Conservation (phyloP, 2,888 invertebrate species). For the Lordiphosa fenestrarum region DNA sequence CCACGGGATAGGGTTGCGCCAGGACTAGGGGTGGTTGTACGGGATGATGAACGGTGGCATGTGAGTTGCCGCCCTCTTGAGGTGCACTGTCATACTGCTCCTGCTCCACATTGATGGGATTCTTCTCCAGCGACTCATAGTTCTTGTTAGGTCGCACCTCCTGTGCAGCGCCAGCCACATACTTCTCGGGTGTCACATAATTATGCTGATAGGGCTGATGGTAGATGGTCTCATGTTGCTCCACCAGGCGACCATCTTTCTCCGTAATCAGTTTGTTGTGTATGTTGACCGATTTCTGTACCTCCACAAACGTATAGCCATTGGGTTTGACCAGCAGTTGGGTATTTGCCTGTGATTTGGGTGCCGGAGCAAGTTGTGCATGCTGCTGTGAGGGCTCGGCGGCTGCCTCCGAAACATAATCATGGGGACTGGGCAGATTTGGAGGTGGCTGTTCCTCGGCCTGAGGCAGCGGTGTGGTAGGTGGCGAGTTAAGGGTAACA, state of each 20-base stretch:
- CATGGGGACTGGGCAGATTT: conserved; percentile 56
- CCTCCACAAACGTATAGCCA: conserved; percentile 83
- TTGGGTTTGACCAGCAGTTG: conserved; percentile 69
- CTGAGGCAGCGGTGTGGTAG: conserved; percentile 6
- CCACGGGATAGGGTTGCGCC: conserved; percentile 77
- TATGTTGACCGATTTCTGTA: conserved; percentile 84
- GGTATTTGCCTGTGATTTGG: conserved; percentile 18
- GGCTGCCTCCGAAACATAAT: conserved; percentile 67
- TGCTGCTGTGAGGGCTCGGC: conserved; percentile 44
- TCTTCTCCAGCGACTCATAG: conserved; percentile 59
- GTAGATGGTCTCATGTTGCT: conserved; percentile 78
- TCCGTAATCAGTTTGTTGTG: conserved; percentile 80
- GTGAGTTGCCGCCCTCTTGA: conserved; percentile 42
- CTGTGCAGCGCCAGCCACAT: conserved; percentile 16
- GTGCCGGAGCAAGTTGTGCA: conserved; percentile 35
- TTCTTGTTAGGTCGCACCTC: conserved; percentile 19
- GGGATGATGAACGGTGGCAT: conserved; percentile 23
- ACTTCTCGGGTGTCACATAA: conserved; percentile 30
- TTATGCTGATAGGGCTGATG: conserved; percentile 51
- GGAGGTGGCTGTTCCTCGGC: conserved; percentile 3
- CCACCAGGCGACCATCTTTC: conserved; percentile 73
- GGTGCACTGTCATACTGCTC: conserved; percentile 51
- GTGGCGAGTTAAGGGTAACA: conserved; percentile 59
- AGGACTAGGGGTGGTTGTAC: conserved; percentile 45
- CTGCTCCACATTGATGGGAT: conserved; percentile 70